Evolutionary conservation across 2,113 vertebrate genomes (phyloP).

Genomic region (human (Homo sapiens)): DNA sequence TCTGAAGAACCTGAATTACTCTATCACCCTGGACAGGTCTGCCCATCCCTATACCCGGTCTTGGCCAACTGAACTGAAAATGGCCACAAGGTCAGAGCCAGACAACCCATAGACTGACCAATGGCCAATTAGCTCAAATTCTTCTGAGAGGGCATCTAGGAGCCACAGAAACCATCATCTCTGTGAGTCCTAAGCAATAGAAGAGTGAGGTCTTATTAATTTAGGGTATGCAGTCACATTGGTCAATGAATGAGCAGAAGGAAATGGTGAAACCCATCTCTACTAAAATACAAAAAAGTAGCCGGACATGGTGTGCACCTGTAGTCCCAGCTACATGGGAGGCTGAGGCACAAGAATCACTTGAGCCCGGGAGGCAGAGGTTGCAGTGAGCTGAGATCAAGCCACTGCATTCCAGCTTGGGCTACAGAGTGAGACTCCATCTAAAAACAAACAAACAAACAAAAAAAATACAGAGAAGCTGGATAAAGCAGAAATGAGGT

Average conservation of each 20-base stretch:
- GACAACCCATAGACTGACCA: neutral
- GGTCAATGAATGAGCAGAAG: neutral
- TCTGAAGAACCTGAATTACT: neutral
- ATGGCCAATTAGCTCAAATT: neutral
- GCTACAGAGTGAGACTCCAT: too few relatives aligned
- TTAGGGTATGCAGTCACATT: neutral
- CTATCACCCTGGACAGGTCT: neutral
- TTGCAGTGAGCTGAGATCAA: too few relatives aligned
- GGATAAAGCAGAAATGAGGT: neutral
- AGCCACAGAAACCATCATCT: neutral
- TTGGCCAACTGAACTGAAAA: neutral
- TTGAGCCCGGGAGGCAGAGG: too few relatives aligned
- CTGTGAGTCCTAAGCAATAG: neutral
- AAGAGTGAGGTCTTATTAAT: neutral
- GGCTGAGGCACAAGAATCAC: too few relatives aligned
- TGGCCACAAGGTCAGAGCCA: neutral
- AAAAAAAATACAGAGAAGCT: neutral
- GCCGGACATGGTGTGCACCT: fast-evolving
- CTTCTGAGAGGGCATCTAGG: neutral
- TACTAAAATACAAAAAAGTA: too few relatives aligned
- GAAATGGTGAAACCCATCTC: neutral
- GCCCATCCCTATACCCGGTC: neutral
- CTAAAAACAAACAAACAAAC: too few relatives aligned
- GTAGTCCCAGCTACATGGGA: too few relatives aligned
- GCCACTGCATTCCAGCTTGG: too few relatives aligned